Conservation (phyloP, 2,888 invertebrate species). For the Temnothorax ravouxi region DNA sequence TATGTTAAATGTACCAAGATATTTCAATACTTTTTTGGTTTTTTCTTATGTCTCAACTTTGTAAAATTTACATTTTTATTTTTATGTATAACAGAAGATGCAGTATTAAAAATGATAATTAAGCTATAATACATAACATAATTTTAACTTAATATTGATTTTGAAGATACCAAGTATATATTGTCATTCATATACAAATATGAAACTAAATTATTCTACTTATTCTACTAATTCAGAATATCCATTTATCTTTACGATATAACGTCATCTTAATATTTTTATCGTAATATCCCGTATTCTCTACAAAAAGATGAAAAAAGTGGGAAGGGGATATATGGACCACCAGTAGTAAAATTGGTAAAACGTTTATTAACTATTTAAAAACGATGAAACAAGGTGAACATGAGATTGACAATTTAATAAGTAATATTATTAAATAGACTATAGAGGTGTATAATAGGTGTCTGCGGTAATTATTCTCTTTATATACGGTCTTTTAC, state of each 20-base stretch:
- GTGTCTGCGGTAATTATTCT: conserved; percentile 78
- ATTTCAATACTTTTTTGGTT: background rate
- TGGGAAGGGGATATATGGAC: conserved; percentile 28
- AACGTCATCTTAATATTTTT: background rate
- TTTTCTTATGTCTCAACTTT: background rate
- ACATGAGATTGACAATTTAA: conserved; percentile 86
- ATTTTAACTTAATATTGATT: background rate
- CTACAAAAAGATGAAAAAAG: background rate
- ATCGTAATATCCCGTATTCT: background rate
- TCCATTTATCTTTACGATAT: background rate
- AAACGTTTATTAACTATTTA: conserved; percentile 86
- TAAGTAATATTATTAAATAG: conserved; percentile 86
- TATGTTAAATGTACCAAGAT: background rate
- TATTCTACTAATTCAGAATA: no score
- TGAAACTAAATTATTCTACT: background rate
- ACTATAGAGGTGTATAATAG: conserved; percentile 86
- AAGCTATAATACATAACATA: background rate
- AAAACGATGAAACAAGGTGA: conserved; percentile 86
- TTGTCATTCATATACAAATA: background rate
- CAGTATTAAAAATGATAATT: background rate
- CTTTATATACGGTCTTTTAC: conserved; percentile 79
- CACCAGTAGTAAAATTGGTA: conserved; percentile 82
- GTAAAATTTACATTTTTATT: background rate
- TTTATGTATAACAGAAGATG: background rate
- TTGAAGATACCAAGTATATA: background rate